A percentile compares a stretch with the other conserved stretches of the same genome.
Conservation (phyloP, 2,113 vertebrate species). For the Zootoca vivipara region DNA sequence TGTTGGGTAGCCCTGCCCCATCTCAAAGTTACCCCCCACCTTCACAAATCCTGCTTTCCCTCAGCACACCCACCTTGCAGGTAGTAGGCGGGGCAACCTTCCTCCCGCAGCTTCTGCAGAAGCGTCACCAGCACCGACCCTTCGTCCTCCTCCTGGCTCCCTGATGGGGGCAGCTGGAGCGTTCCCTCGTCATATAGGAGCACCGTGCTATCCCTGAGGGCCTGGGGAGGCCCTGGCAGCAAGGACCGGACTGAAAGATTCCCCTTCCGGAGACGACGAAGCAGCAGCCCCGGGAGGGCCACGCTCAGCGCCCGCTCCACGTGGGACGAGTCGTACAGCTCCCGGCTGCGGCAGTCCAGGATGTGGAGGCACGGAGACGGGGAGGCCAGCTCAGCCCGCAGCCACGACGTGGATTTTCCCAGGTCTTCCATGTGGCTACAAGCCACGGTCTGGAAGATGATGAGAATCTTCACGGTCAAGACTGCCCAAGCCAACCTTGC, state of each 20-base stretch:
- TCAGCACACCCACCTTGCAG: constrained; percentile 64
- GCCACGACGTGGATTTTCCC: constrained; percentile 69
- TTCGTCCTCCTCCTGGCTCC: constrained; percentile 45
- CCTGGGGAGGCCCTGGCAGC: constrained; percentile 58
- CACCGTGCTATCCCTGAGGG: constrained; percentile 40
- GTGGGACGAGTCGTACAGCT: constrained; percentile 70
- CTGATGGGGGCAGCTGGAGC: constrained; percentile 6
- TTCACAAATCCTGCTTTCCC: neutral
- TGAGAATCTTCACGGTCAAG: neutral
- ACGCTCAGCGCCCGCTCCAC: constrained; percentile 71
- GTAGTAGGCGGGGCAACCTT: constrained; percentile 72
- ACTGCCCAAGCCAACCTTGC: neutral
- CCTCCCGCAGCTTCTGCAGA: constrained; percentile 70
- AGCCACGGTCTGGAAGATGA: neutral
- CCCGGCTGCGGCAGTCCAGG: constrained; percentile 72
- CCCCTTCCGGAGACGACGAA: constrained; percentile 70
- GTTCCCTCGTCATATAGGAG: constrained; percentile 72
- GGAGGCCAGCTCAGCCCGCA: constrained; percentile 64
- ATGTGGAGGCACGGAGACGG: constrained; percentile 61
- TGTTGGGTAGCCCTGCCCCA: neutral
- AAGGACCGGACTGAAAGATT: constrained; percentile 67
- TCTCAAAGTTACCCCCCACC: neutral
- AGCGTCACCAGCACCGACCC: constrained; percentile 64
- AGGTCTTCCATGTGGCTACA: constrained; percentile 65
- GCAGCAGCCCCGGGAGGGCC: constrained; percentile 69